Evolutionary conservation across 2,113 vertebrate genomes (phyloP).

Genomic region (Atlantisia rogersi): DNA sequence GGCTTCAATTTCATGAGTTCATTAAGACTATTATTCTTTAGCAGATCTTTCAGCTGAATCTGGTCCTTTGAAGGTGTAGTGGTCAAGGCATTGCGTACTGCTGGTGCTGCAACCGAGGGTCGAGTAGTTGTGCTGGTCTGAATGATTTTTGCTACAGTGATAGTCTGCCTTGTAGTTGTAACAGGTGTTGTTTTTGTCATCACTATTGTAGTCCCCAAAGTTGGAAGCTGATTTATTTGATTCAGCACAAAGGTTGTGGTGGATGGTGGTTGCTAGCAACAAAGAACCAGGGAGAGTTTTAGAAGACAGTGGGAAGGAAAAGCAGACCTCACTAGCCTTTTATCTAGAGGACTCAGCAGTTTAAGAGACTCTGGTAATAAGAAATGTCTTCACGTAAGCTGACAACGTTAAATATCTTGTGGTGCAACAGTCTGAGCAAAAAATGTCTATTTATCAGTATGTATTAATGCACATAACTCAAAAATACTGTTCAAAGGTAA

Average conservation of each 20-base stretch:
- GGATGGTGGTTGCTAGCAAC: slow-evolving; percentile 88
- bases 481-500: not conserved
- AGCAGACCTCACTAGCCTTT: not conserved
- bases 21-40: slow-evolving; percentile 92
- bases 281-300: not conserved
- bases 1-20: slow-evolving; percentile 98
- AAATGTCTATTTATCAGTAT: not conserved
- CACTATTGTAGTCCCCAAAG: slow-evolving; percentile 87
- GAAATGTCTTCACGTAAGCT: not conserved
- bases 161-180: slow-evolving; percentile 90
- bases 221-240: slow-evolving; percentile 97
- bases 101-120: slow-evolving; percentile 75
- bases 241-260: slow-evolving; percentile 99
- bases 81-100: slow-evolving; percentile 80
- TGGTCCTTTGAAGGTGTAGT: slow-evolving; percentile 86
- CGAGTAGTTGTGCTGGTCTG: slow-evolving; percentile 85
- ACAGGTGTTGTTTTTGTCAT: slow-evolving; percentile 90
- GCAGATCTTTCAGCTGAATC: slow-evolving; percentile 92
- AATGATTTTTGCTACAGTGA: slow-evolving; percentile 95
- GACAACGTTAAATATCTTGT: not conserved
- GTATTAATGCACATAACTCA: rapidly evolving
- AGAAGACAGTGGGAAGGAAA: not conserved
- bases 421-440: not conserved
- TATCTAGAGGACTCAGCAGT: not conserved
- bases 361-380: not conserved